Conservation (phyloP, 2,888 invertebrate species). For the Meta bourneti region DNA sequence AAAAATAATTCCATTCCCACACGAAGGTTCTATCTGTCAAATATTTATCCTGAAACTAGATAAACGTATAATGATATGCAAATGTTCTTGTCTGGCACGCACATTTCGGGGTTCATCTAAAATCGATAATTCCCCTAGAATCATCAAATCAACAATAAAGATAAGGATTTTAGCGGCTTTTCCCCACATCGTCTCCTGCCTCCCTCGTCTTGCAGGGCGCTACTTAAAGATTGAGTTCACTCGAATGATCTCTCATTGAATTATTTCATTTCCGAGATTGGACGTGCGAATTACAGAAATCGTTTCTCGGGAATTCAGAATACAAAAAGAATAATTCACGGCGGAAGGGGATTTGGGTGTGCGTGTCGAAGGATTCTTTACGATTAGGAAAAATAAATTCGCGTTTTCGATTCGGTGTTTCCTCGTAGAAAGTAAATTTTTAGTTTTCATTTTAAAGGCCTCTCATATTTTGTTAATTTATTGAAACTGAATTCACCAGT, state of each 20-base stretch:
- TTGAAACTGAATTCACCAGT: too few relatives aligned
- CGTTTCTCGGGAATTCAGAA: neutral
- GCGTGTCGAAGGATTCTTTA: neutral
- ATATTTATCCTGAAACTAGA: slow-evolving; percentile 63
- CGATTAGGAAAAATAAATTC: too few relatives aligned
- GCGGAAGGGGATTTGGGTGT: neutral
- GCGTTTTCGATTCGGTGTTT: too few relatives aligned
- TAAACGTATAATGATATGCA: slow-evolving; percentile 72
- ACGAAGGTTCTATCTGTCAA: slow-evolving; percentile 59
- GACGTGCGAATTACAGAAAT: neutral
- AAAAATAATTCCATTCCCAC: slow-evolving; percentile 66
- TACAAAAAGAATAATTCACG: neutral
- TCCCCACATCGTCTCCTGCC: neutral
- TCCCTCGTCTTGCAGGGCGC: neutral
- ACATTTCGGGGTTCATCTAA: slow-evolving; percentile 56
- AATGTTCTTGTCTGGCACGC: slow-evolving; percentile 59
- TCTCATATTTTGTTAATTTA: too few relatives aligned
- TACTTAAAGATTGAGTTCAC: neutral
- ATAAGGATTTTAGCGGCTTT: slow-evolving; percentile 44
- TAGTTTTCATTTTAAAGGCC: too few relatives aligned
- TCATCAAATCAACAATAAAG: slow-evolving; percentile 66
- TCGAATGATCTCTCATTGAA: slow-evolving; percentile 6
- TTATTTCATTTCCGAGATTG: slow-evolving; percentile 22
- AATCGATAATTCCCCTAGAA: slow-evolving; percentile 65
- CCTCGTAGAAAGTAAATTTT: too few relatives aligned